Percentiles rank a stretch among this genome's conserved stretches.
These are phyloP conservation scores for Accipiter cooperii DNA, from an alignment of 2,113 vertebrate species.

Conservation along the genomic window DNA sequence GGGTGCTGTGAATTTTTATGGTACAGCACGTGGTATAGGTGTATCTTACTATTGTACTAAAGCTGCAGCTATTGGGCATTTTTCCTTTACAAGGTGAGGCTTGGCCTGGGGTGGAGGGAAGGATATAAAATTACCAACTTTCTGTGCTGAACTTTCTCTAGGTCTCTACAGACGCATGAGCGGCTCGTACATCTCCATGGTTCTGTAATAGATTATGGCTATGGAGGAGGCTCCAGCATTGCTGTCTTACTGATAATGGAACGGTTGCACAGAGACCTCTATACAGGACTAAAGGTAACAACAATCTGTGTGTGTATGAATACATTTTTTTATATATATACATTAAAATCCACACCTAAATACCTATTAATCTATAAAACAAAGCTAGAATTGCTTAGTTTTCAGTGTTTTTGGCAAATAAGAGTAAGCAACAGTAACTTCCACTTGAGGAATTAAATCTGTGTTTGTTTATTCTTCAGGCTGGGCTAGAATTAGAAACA, in stretches of 20 bases:
- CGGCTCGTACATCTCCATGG: constrained; percentile 92
- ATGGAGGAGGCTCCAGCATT: constrained; percentile 89
- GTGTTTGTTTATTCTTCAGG: constrained; percentile 62
- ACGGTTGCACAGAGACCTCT: constrained; percentile 91
- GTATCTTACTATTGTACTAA: neutral
- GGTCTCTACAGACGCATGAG: constrained; percentile 91
- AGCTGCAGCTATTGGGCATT: neutral
- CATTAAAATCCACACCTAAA: neutral
- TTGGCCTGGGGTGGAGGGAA: neutral
- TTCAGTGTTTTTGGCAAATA: neutral
- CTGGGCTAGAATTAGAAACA: constrained; percentile 82
- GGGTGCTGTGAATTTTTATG: neutral
- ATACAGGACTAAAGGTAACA: constrained; percentile 90
- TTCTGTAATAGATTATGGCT: constrained; percentile 93
- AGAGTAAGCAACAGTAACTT: neutral
- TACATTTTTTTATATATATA: neutral
- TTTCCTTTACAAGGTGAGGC: neutral
- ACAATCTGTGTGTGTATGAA: neutral
- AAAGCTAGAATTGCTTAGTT: neutral
- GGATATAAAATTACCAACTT: accelerated
- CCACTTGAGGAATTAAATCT: neutral
- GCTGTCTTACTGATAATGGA: constrained; percentile 97
- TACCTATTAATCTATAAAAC: neutral
- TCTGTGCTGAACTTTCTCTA: constrained; percentile 13
- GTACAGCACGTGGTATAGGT: accelerated